Base-by-base conservation (phyloP, 2,888 invertebrate genomes). In the Carterocephalus palaemon region DNA sequence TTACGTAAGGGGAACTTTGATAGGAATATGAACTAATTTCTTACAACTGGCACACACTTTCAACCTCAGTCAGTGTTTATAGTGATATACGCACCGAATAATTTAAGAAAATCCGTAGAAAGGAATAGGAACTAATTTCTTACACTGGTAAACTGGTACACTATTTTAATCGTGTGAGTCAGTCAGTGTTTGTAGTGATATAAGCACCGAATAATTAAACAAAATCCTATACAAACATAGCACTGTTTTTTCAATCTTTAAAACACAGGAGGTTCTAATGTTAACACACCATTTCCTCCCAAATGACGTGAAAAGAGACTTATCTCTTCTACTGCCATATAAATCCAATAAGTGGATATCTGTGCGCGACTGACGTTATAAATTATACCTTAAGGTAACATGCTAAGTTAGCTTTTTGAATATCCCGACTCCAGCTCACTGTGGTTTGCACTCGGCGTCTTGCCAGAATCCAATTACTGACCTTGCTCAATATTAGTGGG, bases 381-480 rank as follows among this genome's bases (percentile, higher is more conserved):
- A 57, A 54, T 46, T 52, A 38, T 31, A 29, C 54, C 41, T n/a
- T 52, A 54, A 50, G 47, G 51, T 50, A 46, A 43, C 22, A 20
- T 20, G 31, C 46, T 53, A 58, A 51, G 53, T 47, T 36, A 45
- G 47, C 43, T 46, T 52, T 56, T 46, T 45, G 42, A 42, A 45
- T 47, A 52, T 37, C 51, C 28, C 16, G 47, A 26, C 43, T 54
- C 52, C 51, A 48, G 51, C 47, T 51, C 56, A 33, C 8, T n/a
- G 41, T 33, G 41, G 41, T 10, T 20, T 37, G 48, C 28, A 38
- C 40, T 56, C 56, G 59, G 60, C 59, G 43, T 9, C 26, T 48
- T 58, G 59, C 57, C 56, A 57, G 48, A 46, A 48, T 47, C 54
- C 45, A 56, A 54, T 59, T 56, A 59, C 61, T 62, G 60, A 62